Evolutionary conservation across 2,888 invertebrate species (phyloP).

Genomic region (Eilema sororculum): DNA sequence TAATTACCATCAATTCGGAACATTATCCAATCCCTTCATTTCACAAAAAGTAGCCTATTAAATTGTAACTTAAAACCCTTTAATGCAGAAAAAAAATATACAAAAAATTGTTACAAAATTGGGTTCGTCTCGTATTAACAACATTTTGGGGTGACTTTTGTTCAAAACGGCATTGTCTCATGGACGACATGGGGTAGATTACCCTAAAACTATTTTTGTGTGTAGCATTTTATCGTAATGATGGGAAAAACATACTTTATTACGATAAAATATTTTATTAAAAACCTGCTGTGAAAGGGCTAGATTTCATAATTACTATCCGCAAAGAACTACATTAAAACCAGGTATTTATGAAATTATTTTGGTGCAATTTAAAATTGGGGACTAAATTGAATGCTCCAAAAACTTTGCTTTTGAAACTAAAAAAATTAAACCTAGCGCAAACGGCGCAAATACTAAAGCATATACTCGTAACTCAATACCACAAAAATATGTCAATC

Average conservation of each 20-base stretch:
- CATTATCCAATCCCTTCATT: constrained; percentile 63
- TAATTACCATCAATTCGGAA: constrained; percentile 46
- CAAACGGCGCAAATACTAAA: no score
- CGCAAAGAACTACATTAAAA: no score
- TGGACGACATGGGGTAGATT: constrained; percentile 65
- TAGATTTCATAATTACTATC: no score
- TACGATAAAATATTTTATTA: background rate
- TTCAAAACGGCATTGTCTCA: constrained; percentile 68
- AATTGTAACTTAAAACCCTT: constrained; percentile 78
- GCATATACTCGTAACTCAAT: no score
- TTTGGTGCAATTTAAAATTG: no score
- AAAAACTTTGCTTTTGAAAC: no score
- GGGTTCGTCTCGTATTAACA: constrained; percentile 69
- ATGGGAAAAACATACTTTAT: constrained; percentile 32
- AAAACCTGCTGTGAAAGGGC: no score
- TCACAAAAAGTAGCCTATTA: constrained; percentile 73
- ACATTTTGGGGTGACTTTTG: constrained; percentile 78
- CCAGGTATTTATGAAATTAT: no score
- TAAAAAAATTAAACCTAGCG: no score
- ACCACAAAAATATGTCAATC: no score
- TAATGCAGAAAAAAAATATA: constrained; percentile 37
- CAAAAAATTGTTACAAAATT: constrained; percentile 49
- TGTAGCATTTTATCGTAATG: constrained; percentile 56
- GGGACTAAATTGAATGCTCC: no score
- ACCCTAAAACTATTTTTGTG: constrained; percentile 69